These are phyloP conservation scores for Melanotaenia duboulayi DNA, from an alignment of 2,113 vertebrate genomes.

Conservation along the genomic window DNA sequence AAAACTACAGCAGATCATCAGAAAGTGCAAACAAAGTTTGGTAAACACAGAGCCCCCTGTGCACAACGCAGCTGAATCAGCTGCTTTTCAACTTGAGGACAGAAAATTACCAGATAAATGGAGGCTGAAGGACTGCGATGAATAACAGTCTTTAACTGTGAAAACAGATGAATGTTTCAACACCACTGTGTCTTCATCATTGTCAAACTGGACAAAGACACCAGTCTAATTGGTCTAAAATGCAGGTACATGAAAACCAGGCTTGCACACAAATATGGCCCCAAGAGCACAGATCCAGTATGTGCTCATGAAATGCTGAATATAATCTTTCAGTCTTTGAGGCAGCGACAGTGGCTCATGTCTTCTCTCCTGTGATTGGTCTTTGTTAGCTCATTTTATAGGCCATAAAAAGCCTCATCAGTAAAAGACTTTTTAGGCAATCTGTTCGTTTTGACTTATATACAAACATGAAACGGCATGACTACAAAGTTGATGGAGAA, in stretches of 20 bases:
- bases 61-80: neutral
- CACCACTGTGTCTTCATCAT: neutral
- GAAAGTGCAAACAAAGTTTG: neutral
- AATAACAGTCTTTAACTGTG: neutral
- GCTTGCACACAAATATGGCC: neutral
- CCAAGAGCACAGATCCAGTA: neutral
- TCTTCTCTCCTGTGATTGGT: neutral
- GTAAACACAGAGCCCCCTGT: neutral
- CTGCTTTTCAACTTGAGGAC: neutral
- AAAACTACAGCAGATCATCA: neutral
- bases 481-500: neutral
- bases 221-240: conserved; percentile 4
- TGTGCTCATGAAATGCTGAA: neutral
- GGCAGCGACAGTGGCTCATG: neutral
- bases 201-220: neutral
- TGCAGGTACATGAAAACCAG: neutral
- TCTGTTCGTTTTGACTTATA: neutral
- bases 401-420: neutral
- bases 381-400: neutral
- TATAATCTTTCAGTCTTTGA: neutral
- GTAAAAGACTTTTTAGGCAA: neutral
- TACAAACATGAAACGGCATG: too few relatives aligned
- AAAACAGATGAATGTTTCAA: neutral
- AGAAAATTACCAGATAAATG: neutral
- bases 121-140: neutral